Percentiles rank a stretch among this genome's conserved stretches.
phyloP scores from a whole-genome alignment of 2,797 vertebrate species.

The Macroramphosus scolopax region DNA sequence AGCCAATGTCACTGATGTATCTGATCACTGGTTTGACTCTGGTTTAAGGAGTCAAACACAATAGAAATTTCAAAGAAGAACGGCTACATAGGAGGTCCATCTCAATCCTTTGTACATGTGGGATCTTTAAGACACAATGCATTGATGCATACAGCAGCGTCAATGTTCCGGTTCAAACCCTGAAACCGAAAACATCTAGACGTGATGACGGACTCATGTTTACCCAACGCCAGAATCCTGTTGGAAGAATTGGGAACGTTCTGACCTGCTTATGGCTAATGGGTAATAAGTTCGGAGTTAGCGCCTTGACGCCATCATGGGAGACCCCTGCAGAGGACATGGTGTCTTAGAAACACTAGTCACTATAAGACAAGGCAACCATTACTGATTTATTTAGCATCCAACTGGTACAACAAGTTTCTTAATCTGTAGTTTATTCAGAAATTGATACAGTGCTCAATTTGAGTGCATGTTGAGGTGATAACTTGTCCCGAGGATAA shows the following conservation, averaged over 20 bases:
- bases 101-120: slow-evolving; percentile 1
- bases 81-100: neutral
- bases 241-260: too few relatives aligned
- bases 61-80: neutral
- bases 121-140: neutral
- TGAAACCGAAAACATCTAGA: neutral
- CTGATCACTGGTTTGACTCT: slow-evolving; percentile 24
- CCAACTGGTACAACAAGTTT: too few relatives aligned
- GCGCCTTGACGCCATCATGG: too few relatives aligned
- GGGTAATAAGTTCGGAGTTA: too few relatives aligned
- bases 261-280: too few relatives aligned
- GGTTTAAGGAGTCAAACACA: slow-evolving; percentile 4
- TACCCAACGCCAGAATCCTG: too few relatives aligned
- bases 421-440: slow-evolving; percentile 50
- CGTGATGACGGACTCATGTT: neutral
- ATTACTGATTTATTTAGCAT: too few relatives aligned
- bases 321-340: too few relatives aligned
- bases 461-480: slow-evolving; percentile 66
- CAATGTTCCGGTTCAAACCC: too few relatives aligned
- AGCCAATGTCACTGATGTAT: slow-evolving; percentile 19
- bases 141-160: too few relatives aligned
- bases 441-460: slow-evolving; percentile 66
- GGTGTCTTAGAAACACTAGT: too few relatives aligned
- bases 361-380: too few relatives aligned
- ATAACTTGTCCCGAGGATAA: slow-evolving; percentile 57